phyloP scores from a whole-genome alignment of 2,797 vertebrate species.

The Sebastes taczanowskii region DNA sequence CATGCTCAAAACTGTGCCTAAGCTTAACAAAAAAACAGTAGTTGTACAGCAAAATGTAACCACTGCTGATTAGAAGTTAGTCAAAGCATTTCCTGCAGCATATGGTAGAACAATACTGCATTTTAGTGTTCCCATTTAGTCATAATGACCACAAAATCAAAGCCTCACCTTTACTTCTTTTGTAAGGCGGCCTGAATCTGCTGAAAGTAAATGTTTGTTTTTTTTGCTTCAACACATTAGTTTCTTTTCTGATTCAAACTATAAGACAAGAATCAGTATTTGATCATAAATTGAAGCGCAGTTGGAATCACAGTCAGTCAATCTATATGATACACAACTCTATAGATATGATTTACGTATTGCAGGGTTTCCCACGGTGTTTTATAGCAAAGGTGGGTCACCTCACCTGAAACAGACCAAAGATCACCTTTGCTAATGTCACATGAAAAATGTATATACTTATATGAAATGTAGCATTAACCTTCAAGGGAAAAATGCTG shows the following conservation, averaged over 20 bases:
- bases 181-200: not conserved
- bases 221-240: not conserved
- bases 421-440: not conserved
- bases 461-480: not conserved
- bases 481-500: not conserved
- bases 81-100: not conserved
- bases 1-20: not conserved
- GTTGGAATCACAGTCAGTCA: not conserved
- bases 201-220: not conserved
- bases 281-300: not conserved
- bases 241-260: not conserved
- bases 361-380: not conserved
- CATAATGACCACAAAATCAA: not conserved
- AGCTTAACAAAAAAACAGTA: not conserved
- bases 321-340: not conserved
- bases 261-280: not conserved
- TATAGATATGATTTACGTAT: not conserved
- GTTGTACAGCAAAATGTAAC: not conserved
- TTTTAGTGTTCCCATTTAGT: not conserved
- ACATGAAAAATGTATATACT: not conserved
- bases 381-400: not conserved
- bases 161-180: not conserved
- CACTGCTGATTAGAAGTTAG: not conserved
- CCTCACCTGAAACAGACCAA: not conserved
- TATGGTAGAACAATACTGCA: not conserved